These are phyloP conservation scores for Chinchilla lanigera DNA, from an alignment of 2,113 vertebrate species.

Conservation along the genomic window DNA sequence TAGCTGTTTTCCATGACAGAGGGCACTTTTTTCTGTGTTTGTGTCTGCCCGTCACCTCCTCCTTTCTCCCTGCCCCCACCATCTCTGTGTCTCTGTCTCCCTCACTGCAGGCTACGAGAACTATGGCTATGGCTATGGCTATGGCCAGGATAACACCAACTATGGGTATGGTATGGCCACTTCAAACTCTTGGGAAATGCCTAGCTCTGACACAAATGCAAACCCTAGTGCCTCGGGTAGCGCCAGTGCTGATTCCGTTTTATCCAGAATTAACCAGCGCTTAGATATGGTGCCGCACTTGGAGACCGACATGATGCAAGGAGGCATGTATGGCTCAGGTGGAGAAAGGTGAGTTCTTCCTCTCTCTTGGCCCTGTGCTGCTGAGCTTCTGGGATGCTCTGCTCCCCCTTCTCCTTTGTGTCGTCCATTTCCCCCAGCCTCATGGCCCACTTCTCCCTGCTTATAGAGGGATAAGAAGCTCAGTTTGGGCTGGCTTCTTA, in stretches of 20 bases:
- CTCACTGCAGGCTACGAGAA: constrained; percentile 85
- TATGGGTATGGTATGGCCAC: constrained; percentile 86
- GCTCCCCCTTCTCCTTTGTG: background rate
- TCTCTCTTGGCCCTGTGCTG: background rate
- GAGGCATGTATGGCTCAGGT: constrained; percentile 81
- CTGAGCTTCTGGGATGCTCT: background rate
- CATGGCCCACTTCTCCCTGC: background rate
- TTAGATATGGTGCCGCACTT: constrained; percentile 91
- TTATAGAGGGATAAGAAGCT: background rate
- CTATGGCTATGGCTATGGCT: constrained; percentile 87
- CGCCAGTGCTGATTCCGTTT: constrained; percentile 89
- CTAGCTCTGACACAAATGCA: constrained; percentile 81
- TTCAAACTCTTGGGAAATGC: constrained; percentile 86
- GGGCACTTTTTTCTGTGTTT: background rate
- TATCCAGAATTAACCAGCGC: constrained; percentile 94
- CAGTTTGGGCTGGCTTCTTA: background rate
- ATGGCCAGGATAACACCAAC: constrained; percentile 83
- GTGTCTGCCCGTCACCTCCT: background rate
- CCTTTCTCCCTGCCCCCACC: background rate
- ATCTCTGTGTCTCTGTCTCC: constrained; percentile 45
- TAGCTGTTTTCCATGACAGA: background rate
- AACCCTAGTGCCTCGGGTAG: constrained; percentile 81
- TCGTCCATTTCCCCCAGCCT: background rate
- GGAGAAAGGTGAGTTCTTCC: constrained; percentile 78
- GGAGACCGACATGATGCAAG: constrained; percentile 83